Percentiles rank a stretch among this genome's conserved stretches.
Conservation (phyloP, 2,797 vertebrate genomes). For the Parauchenoglanis punctatus region DNA sequence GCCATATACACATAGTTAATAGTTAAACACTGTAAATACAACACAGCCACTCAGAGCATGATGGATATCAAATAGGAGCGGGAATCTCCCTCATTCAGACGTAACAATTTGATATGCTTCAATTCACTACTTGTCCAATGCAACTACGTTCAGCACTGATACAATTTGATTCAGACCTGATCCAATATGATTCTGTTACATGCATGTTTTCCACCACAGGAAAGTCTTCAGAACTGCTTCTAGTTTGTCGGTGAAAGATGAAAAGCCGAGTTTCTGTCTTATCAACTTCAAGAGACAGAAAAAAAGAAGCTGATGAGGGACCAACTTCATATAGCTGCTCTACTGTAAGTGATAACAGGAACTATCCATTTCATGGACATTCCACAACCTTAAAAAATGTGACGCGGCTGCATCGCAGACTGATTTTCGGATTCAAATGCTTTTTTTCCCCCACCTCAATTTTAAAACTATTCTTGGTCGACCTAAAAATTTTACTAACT, state of each 20-base stretch:
- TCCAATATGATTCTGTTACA: background rate
- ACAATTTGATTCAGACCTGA: background rate
- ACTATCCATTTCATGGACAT: background rate
- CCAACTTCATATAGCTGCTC: background rate
- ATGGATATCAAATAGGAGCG: background rate
- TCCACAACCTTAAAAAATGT: background rate
- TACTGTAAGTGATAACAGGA: constrained; percentile 1
- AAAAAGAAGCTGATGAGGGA: background rate
- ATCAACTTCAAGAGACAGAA: background rate
- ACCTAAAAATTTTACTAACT: background rate
- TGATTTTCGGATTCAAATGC: background rate
- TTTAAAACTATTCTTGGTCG: background rate
- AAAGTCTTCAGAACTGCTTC: constrained; percentile 11
- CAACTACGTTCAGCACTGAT: background rate
- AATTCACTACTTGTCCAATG: background rate
- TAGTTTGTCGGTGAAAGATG: background rate
- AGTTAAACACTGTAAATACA: constrained; percentile 12
- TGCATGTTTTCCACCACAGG: background rate
- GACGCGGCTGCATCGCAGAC: background rate
- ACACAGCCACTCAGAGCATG: constrained; percentile 14
- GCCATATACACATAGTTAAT: background rate
- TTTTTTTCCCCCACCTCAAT: background rate
- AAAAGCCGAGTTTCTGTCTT: background rate
- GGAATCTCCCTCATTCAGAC: background rate
- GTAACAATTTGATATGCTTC: background rate